A percentile compares a stretch with the other conserved stretches of the same genome.
phyloP scores from a whole-genome alignment of 30 jellyfish, hydroid and myxozoan species.

The Hydractinia symbiolongicarpus region DNA sequence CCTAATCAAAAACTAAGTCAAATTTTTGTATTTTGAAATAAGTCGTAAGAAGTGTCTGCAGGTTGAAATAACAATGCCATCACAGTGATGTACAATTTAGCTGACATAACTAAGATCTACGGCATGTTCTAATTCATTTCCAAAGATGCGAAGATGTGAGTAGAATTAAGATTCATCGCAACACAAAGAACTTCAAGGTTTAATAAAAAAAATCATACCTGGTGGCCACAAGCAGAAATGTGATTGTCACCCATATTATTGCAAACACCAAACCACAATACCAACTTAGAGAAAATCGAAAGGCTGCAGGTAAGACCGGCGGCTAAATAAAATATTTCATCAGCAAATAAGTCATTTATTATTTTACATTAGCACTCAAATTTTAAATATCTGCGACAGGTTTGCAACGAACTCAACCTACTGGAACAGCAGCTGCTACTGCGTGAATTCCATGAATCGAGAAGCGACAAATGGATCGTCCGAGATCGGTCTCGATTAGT shows the following conservation, averaged over 20 bases:
- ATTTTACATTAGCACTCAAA: background rate
- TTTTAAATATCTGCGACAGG: background rate
- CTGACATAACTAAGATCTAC: no score
- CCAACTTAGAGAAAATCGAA: constrained; percentile 74
- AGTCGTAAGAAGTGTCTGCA: no score
- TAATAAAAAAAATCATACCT: constrained; percentile 15
- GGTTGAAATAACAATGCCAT: no score
- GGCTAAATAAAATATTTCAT: constrained; percentile 25
- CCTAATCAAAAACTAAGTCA: no score
- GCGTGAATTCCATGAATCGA: constrained; percentile 82
- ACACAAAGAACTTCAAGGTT: no score
- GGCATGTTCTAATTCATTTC: no score
- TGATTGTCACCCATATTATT: constrained; percentile 55
- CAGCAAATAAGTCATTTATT: background rate
- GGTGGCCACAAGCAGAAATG: constrained; percentile 54
- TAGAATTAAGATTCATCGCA: no score
- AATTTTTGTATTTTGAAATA: no score
- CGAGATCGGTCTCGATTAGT: constrained; percentile 36
- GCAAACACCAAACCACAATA: constrained; percentile 74
- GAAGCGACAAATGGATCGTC: constrained; percentile 71
- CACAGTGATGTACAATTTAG: no score
- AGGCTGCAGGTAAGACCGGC: constrained; percentile 33
- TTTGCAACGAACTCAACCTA: constrained; percentile 11
- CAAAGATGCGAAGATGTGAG: no score
- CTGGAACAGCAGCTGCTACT: constrained; percentile 78